Conservation (phyloP, 2,888 invertebrate species). For the Litoditis marina region DNA sequence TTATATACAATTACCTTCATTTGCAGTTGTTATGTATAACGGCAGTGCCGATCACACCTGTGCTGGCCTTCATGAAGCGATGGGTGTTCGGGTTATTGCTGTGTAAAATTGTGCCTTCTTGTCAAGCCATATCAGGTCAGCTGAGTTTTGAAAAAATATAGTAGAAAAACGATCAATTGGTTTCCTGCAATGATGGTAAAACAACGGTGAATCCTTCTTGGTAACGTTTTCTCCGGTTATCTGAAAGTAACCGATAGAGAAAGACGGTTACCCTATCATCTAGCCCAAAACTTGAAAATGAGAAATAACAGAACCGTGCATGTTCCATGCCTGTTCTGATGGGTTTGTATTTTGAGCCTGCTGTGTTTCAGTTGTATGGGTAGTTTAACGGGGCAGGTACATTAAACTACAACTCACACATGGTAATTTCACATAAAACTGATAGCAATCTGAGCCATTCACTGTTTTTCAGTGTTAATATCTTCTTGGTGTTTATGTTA, state of each 20-base stretch:
- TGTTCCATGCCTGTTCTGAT: too few relatives aligned
- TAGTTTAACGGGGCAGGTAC: too few relatives aligned
- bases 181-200: too few relatives aligned
- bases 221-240: background rate
- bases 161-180: too few relatives aligned
- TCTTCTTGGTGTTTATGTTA: conserved; percentile 94
- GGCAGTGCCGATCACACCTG: conserved; percentile 92
- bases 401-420: too few relatives aligned
- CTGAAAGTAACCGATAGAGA: background rate
- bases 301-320: too few relatives aligned
- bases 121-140: conserved; percentile 71
- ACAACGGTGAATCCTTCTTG: too few relatives aligned
- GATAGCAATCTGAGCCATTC: background rate
- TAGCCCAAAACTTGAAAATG: too few relatives aligned
- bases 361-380: too few relatives aligned
- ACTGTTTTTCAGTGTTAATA: conserved; percentile 80
- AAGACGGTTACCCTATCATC: too few relatives aligned
- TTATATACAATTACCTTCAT: background rate
- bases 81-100: conserved; percentile 89
- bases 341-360: too few relatives aligned
- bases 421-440: background rate
- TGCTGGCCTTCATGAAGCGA: conserved; percentile 82
- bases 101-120: conserved; percentile 88
- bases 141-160: background rate
- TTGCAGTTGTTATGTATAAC: conserved; percentile 77